Base-by-base conservation (phyloP, 2,113 vertebrate species). In the Pluvianellus socialis region DNA sequence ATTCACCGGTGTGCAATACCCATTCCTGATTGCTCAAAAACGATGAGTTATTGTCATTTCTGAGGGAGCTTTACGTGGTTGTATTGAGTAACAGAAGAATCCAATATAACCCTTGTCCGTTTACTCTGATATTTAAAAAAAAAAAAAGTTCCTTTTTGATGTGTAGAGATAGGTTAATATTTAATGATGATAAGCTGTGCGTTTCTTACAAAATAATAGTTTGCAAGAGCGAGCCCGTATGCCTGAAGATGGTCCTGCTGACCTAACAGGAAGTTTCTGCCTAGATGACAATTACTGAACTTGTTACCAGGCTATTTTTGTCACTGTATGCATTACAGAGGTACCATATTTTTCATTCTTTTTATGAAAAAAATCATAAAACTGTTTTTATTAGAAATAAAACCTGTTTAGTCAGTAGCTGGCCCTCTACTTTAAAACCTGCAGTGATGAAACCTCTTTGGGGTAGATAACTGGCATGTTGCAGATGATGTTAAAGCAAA, bases 81-180 rank as follows among this genome's bases (percentile, higher is more conserved):
- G n/a, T 45, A 35, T 89, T 96, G 90, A 89, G 88, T 67, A 96
- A 95, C 13, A 79, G 24, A 58, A 56, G 45, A 74, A 71, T 92
- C 49, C 22, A 1, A 63, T 86, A 77, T 71, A 96, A 96, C 86
- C 88, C 76, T 90, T 90, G 88, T 56, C 58, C 62, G 14, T 83
- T 90, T 91, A 84, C 55, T 50, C 32, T 83, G 56, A 55, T 79
- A 53, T 20, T 20, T 52, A 23, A 5, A 75, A 67, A 94, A 79
- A 79, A 61, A 92, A 66, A 26, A 75, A 3, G 2, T 67, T 80
- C 27, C 10, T 72, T 82, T 96, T 93, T 86, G 63, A 81, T 11
- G 15, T 81, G 44, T 72, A 40, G 66, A 67, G 40, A 42, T 56
- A 16, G 32, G 95, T 96, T 95, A 94, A 95, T 91, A 74, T 90